Evolutionary conservation across 2,888 invertebrate genomes (phyloP).

Genomic region (Cheilosia variabilis): DNA sequence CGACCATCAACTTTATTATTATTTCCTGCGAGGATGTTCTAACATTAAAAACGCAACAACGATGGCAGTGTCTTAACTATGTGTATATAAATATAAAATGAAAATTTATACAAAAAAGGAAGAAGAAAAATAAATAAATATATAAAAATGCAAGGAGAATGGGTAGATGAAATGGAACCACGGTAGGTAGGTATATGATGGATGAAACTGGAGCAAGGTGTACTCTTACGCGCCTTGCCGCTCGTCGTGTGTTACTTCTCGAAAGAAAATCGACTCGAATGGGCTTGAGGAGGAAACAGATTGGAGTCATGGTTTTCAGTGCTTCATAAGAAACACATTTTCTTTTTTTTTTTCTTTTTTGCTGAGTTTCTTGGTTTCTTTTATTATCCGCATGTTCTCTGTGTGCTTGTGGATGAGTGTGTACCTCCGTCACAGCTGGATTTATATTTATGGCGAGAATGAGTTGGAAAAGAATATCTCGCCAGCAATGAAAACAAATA

Average conservation of each 20-base stretch:
- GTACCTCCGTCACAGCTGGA: conserved; percentile 19
- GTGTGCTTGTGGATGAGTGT: neutral
- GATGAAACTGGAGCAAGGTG: conserved; percentile 71
- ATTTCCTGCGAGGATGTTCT: conserved; percentile 65
- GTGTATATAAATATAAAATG: conserved; percentile 46
- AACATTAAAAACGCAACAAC: conserved; percentile 55
- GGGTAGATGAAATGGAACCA: conserved; percentile 60
- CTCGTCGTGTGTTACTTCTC: conserved; percentile 51
- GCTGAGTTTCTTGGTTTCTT: conserved; percentile 19
- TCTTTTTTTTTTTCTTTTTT: conserved; percentile 23
- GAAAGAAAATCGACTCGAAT: conserved; percentile 32
- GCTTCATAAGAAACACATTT: conserved; percentile 22
- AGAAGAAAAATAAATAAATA: conserved; percentile 10
- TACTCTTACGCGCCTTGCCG: conserved; percentile 52
- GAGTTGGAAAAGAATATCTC: conserved; percentile 43
- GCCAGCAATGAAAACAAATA: conserved; percentile 18
- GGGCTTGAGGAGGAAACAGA: conserved; percentile 43
- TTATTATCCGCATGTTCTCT: conserved; percentile 3
- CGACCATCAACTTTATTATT: conserved; percentile 69
- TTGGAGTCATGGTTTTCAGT: conserved; percentile 37
- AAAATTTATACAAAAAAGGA: conserved; percentile 40
- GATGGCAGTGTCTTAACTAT: conserved; percentile 29
- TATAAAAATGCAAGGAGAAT: neutral
- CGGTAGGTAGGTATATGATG: conserved; percentile 45
- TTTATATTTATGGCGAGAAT: conserved; percentile 37